These are phyloP conservation scores for Muscicapa comitata DNA, from an alignment of 2,797 vertebrate genomes.

Conservation along the genomic window DNA sequence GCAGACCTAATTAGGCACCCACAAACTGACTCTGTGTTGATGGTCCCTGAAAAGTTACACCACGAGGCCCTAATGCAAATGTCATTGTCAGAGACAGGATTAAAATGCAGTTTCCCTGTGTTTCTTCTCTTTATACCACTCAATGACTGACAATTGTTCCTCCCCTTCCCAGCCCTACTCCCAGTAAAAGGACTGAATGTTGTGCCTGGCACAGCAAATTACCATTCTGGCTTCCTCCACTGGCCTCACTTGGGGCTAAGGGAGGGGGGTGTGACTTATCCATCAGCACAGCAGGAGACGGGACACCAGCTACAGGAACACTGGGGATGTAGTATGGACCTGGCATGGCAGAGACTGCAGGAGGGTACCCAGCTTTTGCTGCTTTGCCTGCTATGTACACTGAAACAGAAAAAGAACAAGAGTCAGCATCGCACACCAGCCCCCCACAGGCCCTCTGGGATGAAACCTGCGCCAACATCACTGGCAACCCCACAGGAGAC, in stretches of 20 bases:
- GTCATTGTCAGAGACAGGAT: background rate
- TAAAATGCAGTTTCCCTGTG: background rate
- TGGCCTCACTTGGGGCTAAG: conserved; percentile 73
- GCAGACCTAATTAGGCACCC: background rate
- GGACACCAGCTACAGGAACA: conserved; percentile 82
- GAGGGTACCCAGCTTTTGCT: conserved; percentile 82
- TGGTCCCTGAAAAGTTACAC: background rate
- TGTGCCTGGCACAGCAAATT: conserved; percentile 45
- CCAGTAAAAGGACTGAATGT: background rate
- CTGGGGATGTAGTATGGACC: conserved; percentile 90
- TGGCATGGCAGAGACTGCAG: conserved; percentile 83
- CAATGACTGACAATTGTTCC: background rate
- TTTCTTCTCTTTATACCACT: background rate
- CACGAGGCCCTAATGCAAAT: background rate
- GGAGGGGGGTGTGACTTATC: conserved; percentile 85
- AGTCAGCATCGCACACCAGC: background rate
- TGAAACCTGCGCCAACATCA: fast-evolving
- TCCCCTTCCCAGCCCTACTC: background rate
- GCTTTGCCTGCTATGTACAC: conserved; percentile 95
- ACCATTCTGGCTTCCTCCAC: conserved; percentile 78
- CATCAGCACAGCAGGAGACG: conserved; percentile 80
- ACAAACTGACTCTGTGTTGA: background rate
- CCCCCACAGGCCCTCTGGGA: background rate
- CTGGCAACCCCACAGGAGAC: background rate
- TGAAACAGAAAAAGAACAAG: conserved; percentile 67